Percentiles rank a stretch among this genome's conserved stretches.
phyloP scores from a whole-genome alignment of 2,113 vertebrate genomes.

The Tor tambroides region DNA sequence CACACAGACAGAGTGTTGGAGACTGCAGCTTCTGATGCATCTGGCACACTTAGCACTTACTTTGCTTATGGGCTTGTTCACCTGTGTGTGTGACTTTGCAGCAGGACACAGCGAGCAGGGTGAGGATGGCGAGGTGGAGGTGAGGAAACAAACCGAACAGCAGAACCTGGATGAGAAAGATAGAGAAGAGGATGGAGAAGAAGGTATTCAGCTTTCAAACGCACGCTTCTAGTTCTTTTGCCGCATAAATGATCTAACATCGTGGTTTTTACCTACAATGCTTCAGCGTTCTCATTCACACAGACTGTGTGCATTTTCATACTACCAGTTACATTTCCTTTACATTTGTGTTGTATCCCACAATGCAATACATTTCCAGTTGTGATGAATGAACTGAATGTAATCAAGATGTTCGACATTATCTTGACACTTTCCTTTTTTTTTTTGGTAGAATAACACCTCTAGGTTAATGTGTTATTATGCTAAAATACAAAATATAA shows the following conservation, averaged over 20 bases:
- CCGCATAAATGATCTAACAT: neutral
- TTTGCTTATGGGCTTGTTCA: conserved; percentile 53
- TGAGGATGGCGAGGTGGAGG: conserved; percentile 79
- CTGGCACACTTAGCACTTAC: conserved; percentile 52
- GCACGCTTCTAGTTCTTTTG: neutral
- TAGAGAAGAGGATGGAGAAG: conserved; percentile 87
- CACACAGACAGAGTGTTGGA: neutral
- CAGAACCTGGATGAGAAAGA: conserved; percentile 89
- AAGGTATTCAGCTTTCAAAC: conserved; percentile 76
- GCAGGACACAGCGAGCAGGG: conserved; percentile 82
- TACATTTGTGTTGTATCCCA: neutral
- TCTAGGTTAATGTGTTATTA: neutral
- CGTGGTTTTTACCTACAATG: too few relatives aligned
- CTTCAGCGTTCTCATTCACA: neutral
- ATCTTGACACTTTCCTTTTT: neutral
- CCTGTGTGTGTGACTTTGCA: conserved; percentile 60
- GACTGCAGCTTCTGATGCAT: conserved; percentile 34
- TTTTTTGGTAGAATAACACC: neutral
- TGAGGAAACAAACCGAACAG: conserved; percentile 86
- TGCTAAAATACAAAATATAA: neutral
- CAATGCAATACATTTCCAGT: neutral
- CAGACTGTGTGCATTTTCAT: neutral
- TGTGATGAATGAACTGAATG: neutral
- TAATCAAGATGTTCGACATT: neutral
- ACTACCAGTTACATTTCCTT: neutral